Percentiles rank a stretch among this genome's conserved stretches.
These are phyloP conservation scores for Antechinus flavipes DNA, from an alignment of 2,113 vertebrate genomes.

Conservation along the genomic window DNA sequence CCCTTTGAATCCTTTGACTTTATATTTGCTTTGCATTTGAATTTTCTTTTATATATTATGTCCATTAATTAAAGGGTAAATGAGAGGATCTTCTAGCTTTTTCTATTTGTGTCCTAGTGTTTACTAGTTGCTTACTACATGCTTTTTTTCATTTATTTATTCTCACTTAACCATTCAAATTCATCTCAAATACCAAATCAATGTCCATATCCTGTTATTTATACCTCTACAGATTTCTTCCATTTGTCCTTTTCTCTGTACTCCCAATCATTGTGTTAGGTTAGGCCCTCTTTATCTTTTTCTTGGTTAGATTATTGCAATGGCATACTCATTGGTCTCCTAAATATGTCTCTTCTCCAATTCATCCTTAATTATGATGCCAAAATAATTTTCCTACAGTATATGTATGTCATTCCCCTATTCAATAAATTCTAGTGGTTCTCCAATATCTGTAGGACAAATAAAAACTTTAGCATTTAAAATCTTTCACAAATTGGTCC, in stretches of 20 bases:
- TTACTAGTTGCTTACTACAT: background rate
- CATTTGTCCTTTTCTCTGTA: background rate
- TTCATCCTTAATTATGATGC: background rate
- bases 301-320: background rate
- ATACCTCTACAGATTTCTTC: background rate
- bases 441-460: background rate
- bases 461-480: background rate
- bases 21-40: background rate
- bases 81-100: background rate
- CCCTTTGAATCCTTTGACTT: background rate
- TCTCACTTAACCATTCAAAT: background rate
- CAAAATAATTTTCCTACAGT: background rate
- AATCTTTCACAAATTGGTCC: background rate
- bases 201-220: background rate
- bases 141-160: background rate
- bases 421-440: background rate
- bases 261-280: background rate
- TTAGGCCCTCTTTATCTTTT: background rate
- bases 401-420: background rate
- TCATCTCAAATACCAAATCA: background rate
- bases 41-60: background rate
- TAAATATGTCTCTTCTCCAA: background rate
- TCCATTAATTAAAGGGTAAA: background rate
- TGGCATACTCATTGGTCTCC: background rate
- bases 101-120: background rate